Evolutionary conservation across 2,113 vertebrate genomes (phyloP).

Genomic region (Tringa solitaria): DNA sequence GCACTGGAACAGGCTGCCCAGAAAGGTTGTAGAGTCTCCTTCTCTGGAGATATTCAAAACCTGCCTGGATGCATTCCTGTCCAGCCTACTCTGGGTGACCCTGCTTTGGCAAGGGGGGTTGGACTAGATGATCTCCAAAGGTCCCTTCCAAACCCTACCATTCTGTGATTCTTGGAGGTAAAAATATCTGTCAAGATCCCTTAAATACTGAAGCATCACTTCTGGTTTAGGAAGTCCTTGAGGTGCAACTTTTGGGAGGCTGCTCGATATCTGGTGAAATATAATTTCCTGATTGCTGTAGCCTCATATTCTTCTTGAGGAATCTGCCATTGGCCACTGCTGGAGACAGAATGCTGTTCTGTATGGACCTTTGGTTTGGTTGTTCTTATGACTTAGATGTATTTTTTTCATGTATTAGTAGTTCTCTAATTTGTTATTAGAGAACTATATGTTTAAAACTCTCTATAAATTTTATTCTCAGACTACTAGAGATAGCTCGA

Average conservation of each 20-base stretch:
- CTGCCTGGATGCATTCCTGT: too few relatives aligned
- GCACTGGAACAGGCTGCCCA: too few relatives aligned
- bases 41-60: too few relatives aligned
- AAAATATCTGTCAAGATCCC: neutral
- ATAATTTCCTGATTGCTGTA: neutral
- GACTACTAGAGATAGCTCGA: neutral
- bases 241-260: neutral
- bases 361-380: neutral
- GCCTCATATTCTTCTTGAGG: neutral
- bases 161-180: neutral
- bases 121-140: too few relatives aligned
- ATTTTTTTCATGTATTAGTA: neutral
- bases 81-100: too few relatives aligned
- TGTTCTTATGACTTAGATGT: neutral
- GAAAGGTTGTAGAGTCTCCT: too few relatives aligned
- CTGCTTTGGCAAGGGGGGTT: too few relatives aligned
- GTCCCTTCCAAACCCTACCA: too few relatives aligned
- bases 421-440: neutral
- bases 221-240: neutral
- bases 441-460: neutral
- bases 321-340: neutral
- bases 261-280: neutral
- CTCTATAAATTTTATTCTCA: neutral
- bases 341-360: neutral
- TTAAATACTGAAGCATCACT: neutral